These are phyloP conservation scores for Ceryle rudis DNA, from an alignment of 2,797 vertebrate species.

Conservation along the genomic window DNA sequence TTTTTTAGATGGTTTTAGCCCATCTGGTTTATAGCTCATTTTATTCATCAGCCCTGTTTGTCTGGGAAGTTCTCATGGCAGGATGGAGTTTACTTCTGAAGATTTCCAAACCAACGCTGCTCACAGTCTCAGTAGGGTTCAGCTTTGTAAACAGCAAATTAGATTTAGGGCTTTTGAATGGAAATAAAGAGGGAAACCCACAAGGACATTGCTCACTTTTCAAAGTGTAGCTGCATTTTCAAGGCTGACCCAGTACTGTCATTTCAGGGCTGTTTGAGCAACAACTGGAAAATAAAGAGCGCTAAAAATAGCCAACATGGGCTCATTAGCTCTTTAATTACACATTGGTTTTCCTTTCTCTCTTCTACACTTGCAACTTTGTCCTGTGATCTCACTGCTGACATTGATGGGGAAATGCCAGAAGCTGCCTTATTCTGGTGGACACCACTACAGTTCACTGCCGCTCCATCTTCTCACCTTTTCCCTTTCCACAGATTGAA, in stretches of 20 bases:
- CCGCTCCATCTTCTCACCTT: background rate
- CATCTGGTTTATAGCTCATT: background rate
- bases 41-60: background rate
- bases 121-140: constrained; percentile 25
- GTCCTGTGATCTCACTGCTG: background rate
- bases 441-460: background rate
- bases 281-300: constrained; percentile 51
- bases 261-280: constrained; percentile 33
- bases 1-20: background rate
- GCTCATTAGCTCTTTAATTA: constrained; percentile 63
- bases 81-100: constrained; percentile 1
- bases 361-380: background rate
- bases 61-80: background rate
- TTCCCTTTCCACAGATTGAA: background rate
- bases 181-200: constrained; percentile 48
- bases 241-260: constrained; percentile 66
- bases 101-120: background rate
- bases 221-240: constrained; percentile 38
- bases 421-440: background rate
- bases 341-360: background rate
- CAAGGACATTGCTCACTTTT: constrained; percentile 49
- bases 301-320: constrained; percentile 44
- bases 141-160: constrained; percentile 54
- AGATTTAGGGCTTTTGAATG: constrained; percentile 51
- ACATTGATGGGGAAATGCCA: background rate